Evolutionary conservation across 2,113 vertebrate species (phyloP), one percentile per base, ranked within the genome.

Genomic region (Thamnaconus septentrionalis): DNA sequence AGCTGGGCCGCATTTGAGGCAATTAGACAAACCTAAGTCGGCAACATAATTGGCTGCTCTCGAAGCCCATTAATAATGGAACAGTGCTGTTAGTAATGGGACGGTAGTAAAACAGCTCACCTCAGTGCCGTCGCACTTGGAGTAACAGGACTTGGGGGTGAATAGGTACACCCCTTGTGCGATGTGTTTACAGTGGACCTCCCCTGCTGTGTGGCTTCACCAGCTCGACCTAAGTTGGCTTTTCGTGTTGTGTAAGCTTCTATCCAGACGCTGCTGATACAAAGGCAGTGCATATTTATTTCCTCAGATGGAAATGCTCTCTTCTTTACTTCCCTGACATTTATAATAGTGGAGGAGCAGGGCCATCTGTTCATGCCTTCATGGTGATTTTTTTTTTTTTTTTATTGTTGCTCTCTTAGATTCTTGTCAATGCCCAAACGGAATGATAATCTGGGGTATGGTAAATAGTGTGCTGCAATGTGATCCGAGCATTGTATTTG

Each of bases 11-110:
- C 1, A 60, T 61, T 71, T 53, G 18, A 7, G 41, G 58, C 55
- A 69, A 52, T 62, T 59, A 53, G 11, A 68, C 43, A 55, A 64
- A 70, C 51, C 41, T n/a, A 55, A 69, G 49, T 3, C 55, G n/a
- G 46, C 42, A 58, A 49, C 11, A 50, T 48, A 56, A 69, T 44
- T 72, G 62, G 47, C 53, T 57, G 62, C 58, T 73, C 8, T 31
- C 44, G 65, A 56, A 63, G 39, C 53, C 56, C 53, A 63, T 66
- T 59, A 61, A 41, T 56, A 45, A 67, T 61, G 49, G 64, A 67
- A 53, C 42, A 45, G n/a, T 43, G 39, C 46, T 70, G 50, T 71
- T 74, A 47, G 40, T 73, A 43, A 66, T 53, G 43, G 8, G 46
- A 70, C 61, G 41, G 31, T 59, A 59, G 59, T 51, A 53, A 53